Evolutionary conservation across 2,113 vertebrate genomes (phyloP).

Genomic region (Ictalurus punctatus): DNA sequence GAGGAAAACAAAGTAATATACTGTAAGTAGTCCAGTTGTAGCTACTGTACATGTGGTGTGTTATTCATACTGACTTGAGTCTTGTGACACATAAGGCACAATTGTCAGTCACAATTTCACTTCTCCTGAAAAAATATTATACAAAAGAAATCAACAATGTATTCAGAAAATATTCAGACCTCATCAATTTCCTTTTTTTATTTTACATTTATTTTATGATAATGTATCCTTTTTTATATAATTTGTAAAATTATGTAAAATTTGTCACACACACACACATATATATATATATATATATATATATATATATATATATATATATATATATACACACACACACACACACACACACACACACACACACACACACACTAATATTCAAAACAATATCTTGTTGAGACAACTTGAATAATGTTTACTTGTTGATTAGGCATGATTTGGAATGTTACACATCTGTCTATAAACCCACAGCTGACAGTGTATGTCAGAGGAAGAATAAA

Average conservation of each 20-base stretch:
- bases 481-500: neutral
- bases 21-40: neutral
- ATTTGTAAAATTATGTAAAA: neutral
- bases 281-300: too few species aligned
- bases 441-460: neutral
- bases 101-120: neutral
- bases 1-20: neutral
- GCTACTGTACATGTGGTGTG: neutral
- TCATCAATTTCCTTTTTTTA: neutral
- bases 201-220: too few species aligned
- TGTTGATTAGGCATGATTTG: neutral
- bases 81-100: neutral
- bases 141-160: neutral
- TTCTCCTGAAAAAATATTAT: neutral
- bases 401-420: neutral
- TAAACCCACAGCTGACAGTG: neutral
- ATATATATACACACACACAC: too few species aligned
- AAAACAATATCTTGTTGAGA: neutral
- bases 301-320: too few species aligned
- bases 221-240: neutral
- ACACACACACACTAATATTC: neutral
- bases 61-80: neutral
- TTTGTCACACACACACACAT: neutral
- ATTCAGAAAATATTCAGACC: neutral
- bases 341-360: too few species aligned